Evolutionary conservation across 2,113 vertebrate genomes (phyloP).

Genomic region (Maccullochella peelii): DNA sequence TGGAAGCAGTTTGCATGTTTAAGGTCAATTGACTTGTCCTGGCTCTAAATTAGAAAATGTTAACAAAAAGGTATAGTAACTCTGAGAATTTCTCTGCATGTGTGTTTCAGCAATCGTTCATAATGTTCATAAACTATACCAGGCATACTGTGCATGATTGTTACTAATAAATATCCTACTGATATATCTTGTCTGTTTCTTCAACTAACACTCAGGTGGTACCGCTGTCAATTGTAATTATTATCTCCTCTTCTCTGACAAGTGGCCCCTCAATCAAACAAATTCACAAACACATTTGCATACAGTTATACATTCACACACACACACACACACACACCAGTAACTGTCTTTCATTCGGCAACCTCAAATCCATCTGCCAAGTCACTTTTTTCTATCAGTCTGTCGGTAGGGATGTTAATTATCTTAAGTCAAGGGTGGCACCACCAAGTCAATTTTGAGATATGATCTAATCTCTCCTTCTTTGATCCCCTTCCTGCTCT

Average conservation of each 20-base stretch:
- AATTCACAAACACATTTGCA: constrained; percentile 5
- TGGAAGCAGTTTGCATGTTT: not conserved
- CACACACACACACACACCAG: not conserved
- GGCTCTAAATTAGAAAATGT: constrained; percentile 1
- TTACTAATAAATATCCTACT: constrained; percentile 1
- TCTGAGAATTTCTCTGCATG: not conserved
- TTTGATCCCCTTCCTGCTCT: constrained; percentile 62
- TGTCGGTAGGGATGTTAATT: constrained; percentile 62
- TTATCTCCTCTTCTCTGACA: constrained; percentile 24
- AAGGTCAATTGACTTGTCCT: not conserved
- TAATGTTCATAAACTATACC: too few relatives aligned
- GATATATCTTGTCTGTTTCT: not conserved
- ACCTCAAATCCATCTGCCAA: constrained; percentile 37
- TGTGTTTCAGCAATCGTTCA: not conserved
- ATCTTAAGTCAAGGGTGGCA: constrained; percentile 72
- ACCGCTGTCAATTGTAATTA: constrained; percentile 25
- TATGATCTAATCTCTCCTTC: constrained; percentile 74
- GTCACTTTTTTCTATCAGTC: constrained; percentile 45
- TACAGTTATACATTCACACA: not conserved
- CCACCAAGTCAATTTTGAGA: constrained; percentile 72
- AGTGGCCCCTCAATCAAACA: constrained; percentile 35
- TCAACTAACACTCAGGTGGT: constrained; percentile 21
- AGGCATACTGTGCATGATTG: too few relatives aligned
- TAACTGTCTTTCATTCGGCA: constrained; percentile 12
- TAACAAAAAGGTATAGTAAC: not conserved